Conservation (phyloP, 1,140 invertebrate species). For the Nephila pilipes region DNA sequence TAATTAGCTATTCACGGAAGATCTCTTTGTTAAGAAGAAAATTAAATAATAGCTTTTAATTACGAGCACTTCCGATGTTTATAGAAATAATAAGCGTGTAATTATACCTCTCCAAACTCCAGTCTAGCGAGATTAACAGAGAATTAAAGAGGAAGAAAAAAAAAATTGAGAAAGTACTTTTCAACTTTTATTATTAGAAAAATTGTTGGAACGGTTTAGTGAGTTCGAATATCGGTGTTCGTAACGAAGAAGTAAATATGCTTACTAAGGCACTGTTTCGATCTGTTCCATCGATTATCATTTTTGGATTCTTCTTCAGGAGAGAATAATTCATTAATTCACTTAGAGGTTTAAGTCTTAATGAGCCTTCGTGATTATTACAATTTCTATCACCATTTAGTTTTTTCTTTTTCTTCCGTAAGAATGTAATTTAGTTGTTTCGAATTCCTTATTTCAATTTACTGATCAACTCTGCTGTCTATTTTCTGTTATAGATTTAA, state of each 20-base stretch:
- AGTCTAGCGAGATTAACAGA: not conserved
- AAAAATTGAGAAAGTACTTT: not conserved
- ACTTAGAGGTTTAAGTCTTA: not conserved
- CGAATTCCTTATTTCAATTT: too few relatives aligned
- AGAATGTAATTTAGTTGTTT: too few relatives aligned
- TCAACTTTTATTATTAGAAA: slow-evolving; percentile 24
- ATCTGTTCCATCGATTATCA: not conserved
- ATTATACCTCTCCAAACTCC: not conserved
- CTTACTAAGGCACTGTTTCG: not conserved
- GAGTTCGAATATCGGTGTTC: not conserved
- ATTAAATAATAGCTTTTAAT: slow-evolving; percentile 36
- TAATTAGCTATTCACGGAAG: slow-evolving; percentile 18
- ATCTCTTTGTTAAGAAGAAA: slow-evolving; percentile 24
- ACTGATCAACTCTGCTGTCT: too few relatives aligned
- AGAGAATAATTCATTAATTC: slow-evolving; percentile 18
- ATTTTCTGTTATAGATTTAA: too few relatives aligned
- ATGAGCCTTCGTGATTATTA: not conserved
- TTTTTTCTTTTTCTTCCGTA: too few relatives aligned
- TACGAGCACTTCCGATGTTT: slow-evolving; percentile 17
- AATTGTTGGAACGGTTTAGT: not conserved
- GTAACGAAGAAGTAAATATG: not conserved
- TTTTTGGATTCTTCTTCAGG: not conserved
- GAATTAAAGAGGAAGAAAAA: slow-evolving; percentile 2
- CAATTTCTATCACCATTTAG: not conserved
- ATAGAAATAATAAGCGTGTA: slow-evolving; percentile 29